Base-by-base conservation (phyloP, 2,113 vertebrate genomes). In the Anarrhichthys ocellatus region DNA sequence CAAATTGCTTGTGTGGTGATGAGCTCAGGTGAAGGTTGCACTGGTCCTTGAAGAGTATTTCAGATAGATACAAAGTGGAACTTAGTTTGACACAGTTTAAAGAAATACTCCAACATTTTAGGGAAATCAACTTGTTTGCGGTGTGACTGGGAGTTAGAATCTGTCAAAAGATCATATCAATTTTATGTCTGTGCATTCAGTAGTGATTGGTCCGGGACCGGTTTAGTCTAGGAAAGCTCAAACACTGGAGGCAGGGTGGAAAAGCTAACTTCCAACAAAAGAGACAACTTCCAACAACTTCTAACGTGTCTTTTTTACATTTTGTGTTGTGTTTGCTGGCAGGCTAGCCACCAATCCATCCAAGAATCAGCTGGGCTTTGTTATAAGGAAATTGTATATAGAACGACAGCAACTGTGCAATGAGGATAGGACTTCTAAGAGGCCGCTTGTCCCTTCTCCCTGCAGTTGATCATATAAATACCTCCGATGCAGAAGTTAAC, bases 11-110 rank as follows among this genome's bases (percentile, higher is more conserved):
- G 73, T 56, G 50, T 71, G 34, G 44, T 73, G 69, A 89, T 78
- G 80, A 88, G 82, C 64, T 75, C 80, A 80, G 83, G 87, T 88
- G 81, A 91, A 90, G 86, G 85, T 61, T 85, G 66, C 22, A 38
- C 29, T 22, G 17, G 40, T 76, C 36, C 20, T 50, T 78, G 70
- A 66, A 84, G n/a, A 76, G 22, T n/a, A 48, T 71, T 82, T 62
- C 24, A 24, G 44, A 86, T 29, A 54, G 64, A 62, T 61, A 15
- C 9, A 75, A 78, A 90, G 32, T 34, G 22, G 32, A 82, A 76
- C 24, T 66, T 76, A 52, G 48, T 63, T 85, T 73, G 63, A 71
- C 44, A 84, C 32, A 34, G 50, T 83, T 70, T 59, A 78, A 82
- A 77, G 48, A 14, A 67, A 71, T 50, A 54, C n/a, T 11, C 2